Conservation (phyloP, 2,113 vertebrate genomes). For the Varanus salvator region DNA sequence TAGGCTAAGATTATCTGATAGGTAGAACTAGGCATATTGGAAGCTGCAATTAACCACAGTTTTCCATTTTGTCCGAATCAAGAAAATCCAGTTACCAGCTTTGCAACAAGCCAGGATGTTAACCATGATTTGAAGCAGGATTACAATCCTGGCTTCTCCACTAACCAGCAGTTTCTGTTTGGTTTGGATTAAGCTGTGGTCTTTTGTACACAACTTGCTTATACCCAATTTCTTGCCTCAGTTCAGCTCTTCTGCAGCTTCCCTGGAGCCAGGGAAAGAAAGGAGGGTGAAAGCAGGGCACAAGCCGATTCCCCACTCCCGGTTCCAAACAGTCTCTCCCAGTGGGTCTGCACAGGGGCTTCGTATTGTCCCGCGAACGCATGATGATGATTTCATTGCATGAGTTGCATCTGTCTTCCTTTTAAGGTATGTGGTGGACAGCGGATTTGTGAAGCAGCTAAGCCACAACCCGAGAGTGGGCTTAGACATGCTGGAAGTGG, state of each 20-base stretch:
- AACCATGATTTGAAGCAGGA: background rate
- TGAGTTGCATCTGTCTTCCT: slow-evolving; percentile 33
- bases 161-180: background rate
- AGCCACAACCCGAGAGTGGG: slow-evolving; percentile 94
- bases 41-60: background rate
- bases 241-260: background rate
- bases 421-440: slow-evolving; percentile 91
- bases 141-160: background rate
- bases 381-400: background rate
- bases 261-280: background rate
- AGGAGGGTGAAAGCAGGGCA: no score
- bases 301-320: background rate
- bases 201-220: no score
- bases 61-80: background rate
- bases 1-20: background rate
- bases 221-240: background rate
- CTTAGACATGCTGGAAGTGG: slow-evolving; percentile 93
- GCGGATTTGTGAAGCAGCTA: slow-evolving; percentile 97
- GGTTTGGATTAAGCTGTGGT: no score
- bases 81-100: background rate
- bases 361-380: background rate
- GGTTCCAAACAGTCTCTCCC: background rate
- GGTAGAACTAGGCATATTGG: no score
- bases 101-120: background rate
- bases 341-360: background rate